Conservation (phyloP, 1,140 invertebrate species). For the Phthorimaea operculella region DNA sequence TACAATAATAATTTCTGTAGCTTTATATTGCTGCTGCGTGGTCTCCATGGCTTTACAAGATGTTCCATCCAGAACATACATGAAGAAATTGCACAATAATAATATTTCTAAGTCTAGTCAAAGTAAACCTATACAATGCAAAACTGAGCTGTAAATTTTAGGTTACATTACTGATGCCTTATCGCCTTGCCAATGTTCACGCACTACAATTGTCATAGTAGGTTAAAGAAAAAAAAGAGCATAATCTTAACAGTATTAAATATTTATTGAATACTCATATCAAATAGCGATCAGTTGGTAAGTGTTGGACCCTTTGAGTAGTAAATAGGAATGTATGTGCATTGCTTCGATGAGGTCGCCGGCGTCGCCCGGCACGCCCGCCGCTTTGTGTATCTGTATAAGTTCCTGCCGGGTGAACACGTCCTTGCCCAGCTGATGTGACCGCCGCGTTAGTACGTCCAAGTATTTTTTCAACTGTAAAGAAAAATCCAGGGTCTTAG, state of each 20-base stretch:
- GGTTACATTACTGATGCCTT: background rate
- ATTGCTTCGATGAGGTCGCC: constrained; percentile 78
- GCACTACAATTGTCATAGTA: background rate
- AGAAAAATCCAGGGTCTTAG: constrained; percentile 7
- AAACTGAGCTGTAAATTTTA: background rate
- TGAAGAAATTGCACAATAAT: constrained; percentile 8
- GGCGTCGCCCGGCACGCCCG: constrained; percentile 72
- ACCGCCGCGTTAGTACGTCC: constrained; percentile 73
- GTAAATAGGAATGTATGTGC: constrained; percentile 86
- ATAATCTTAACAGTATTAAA: constrained; percentile 5
- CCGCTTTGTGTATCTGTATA: constrained; percentile 75
- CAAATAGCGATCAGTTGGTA: constrained; percentile 70
- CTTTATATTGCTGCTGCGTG: constrained; percentile 55
- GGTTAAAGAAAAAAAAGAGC: background rate
- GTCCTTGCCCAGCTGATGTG: constrained; percentile 73
- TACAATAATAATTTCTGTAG: constrained; percentile 28
- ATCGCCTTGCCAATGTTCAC: background rate
- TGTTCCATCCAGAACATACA: constrained; percentile 38
- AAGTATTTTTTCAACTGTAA: constrained; percentile 82
- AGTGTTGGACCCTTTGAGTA: constrained; percentile 83
- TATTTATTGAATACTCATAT: constrained; percentile 7
- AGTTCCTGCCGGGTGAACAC: constrained; percentile 80
- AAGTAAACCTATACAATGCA: background rate
- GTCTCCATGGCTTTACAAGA: constrained; percentile 51
- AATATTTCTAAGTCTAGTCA: background rate